phyloP scores from a whole-genome alignment of 2,797 vertebrate species.

The Oophaga sylvatica region DNA sequence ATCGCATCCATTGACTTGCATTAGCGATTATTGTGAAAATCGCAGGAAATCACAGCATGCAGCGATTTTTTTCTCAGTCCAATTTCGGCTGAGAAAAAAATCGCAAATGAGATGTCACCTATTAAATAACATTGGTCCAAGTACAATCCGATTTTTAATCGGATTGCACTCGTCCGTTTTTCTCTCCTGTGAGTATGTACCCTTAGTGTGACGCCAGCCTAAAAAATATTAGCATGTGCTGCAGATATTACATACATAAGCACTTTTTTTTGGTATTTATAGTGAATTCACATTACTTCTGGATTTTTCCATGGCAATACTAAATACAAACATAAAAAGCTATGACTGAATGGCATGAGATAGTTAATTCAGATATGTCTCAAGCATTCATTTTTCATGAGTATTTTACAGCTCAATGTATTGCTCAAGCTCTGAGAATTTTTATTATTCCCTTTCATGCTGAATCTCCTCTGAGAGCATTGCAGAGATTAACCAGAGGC shows the following conservation, averaged over 20 bases:
- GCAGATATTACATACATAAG: background rate
- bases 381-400: slow-evolving; percentile 57
- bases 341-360: slow-evolving; percentile 25
- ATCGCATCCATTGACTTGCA: no score
- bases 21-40: no score
- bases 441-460: slow-evolving; percentile 59
- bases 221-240: background rate
- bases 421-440: slow-evolving; percentile 38
- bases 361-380: slow-evolving; percentile 39
- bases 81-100: no score
- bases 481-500: slow-evolving; percentile 48
- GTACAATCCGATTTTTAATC: no score
- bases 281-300: background rate
- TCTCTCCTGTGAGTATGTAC: no score
- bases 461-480: slow-evolving; percentile 49
- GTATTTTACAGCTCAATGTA: slow-evolving; percentile 57
- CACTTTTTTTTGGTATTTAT: background rate
- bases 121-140: no score
- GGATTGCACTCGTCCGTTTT: no score
- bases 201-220: no score
- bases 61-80: no score
- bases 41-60: no score
- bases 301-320: background rate
- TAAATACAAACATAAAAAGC: background rate
- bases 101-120: no score